Evolutionary conservation across 2,888 invertebrate genomes (phyloP).

Genomic region (Mycalesis mineus): DNA sequence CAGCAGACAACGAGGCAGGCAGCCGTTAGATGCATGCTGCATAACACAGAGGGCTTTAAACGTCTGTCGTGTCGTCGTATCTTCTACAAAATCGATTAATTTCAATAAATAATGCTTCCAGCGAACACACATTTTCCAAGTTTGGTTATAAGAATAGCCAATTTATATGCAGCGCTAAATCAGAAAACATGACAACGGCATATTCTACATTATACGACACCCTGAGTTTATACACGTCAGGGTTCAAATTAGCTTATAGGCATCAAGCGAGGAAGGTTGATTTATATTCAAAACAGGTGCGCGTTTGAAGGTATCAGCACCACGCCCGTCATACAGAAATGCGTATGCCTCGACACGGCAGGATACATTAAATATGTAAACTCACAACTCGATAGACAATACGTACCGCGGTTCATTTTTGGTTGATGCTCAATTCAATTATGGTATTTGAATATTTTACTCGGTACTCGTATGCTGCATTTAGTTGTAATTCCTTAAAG

Average conservation of each 20-base stretch:
- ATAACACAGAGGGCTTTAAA: too few species aligned
- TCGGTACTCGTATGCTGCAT: too few species aligned
- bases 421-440: too few species aligned
- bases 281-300: constrained; percentile 44
- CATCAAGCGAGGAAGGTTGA: constrained; percentile 33
- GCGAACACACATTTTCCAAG: constrained; percentile 12
- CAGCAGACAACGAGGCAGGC: not conserved
- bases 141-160: constrained; percentile 27
- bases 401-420: not conserved
- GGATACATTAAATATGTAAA: constrained; percentile 13
- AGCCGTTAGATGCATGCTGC: too few species aligned
- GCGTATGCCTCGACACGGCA: constrained; percentile 9
- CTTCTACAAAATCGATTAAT: too few species aligned
- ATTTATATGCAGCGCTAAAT: constrained; percentile 35
- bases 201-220: constrained; percentile 21
- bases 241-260: constrained; percentile 37
- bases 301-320: constrained; percentile 37
- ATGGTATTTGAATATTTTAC: too few species aligned
- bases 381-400: constrained; percentile 1
- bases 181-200: constrained; percentile 24
- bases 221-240: constrained; percentile 27
- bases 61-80: too few species aligned
- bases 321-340: constrained; percentile 36
- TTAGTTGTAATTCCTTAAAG: too few species aligned
- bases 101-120: too few species aligned